phyloP scores from a whole-genome alignment of 2,113 vertebrate species.

The Cebus imitator region DNA sequence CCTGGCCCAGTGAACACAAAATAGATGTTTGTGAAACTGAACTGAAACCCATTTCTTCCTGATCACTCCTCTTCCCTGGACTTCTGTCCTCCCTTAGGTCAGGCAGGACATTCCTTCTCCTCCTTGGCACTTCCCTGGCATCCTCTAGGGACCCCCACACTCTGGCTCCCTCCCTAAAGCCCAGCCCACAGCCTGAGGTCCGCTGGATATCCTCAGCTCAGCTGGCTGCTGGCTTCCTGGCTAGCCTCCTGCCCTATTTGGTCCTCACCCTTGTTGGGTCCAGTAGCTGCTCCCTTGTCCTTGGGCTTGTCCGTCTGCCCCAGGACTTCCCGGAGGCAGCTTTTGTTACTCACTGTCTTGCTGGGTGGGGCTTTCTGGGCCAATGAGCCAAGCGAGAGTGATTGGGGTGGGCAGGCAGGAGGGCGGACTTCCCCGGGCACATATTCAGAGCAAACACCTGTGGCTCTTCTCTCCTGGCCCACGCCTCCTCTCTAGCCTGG shows the following conservation, averaged over 20 bases:
- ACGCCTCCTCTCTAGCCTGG: not conserved
- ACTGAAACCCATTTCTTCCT: not conserved
- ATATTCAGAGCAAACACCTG: slow-evolving; percentile 58
- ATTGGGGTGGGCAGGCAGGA: slow-evolving; percentile 16
- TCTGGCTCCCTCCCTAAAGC: not conserved
- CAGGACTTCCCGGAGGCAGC: slow-evolving; percentile 48
- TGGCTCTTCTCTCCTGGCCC: not conserved
- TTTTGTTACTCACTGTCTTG: slow-evolving; percentile 60
- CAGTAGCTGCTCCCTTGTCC: not conserved
- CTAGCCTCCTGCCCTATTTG: not conserved
- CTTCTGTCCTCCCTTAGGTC: not conserved
- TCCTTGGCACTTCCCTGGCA: not conserved
- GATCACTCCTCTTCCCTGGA: not conserved
- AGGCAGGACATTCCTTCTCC: not conserved
- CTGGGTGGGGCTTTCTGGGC: slow-evolving; percentile 69
- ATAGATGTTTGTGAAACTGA: not conserved
- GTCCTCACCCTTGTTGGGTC: slow-evolving; percentile 52
- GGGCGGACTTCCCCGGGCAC: slow-evolving; percentile 41
- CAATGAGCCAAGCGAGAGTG: slow-evolving; percentile 71
- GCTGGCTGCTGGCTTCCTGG: not conserved
- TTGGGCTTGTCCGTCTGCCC: not conserved
- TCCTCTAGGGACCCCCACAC: not conserved
- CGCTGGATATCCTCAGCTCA: not conserved
- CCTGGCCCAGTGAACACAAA: not conserved
- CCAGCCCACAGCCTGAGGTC: not conserved